These are phyloP conservation scores for Laupala kohalensis DNA, from an alignment of 1,140 invertebrate species.

Conservation along the genomic window DNA sequence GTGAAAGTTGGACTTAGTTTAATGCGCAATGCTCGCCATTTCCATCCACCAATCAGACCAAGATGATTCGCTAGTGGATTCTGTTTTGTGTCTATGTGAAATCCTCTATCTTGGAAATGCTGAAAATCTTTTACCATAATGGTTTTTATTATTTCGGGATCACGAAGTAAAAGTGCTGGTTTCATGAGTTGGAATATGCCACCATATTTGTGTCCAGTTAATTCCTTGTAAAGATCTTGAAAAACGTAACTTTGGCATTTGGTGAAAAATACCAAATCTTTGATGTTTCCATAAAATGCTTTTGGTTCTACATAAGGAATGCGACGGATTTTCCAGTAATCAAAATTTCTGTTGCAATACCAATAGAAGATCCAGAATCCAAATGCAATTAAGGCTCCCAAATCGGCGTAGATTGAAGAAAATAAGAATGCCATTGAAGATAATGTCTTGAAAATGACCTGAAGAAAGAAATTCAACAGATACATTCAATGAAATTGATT, in stretches of 20 bases:
- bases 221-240: neutral
- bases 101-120: constrained; percentile 38
- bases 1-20: constrained; percentile 35
- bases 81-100: constrained; percentile 33
- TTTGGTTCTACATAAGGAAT: constrained; percentile 18
- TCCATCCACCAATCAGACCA: constrained; percentile 8
- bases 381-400: too few relatives aligned
- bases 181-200: neutral
- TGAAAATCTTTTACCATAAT: constrained; percentile 44
- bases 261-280: neutral
- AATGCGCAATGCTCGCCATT: constrained; percentile 33
- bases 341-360: constrained; percentile 20
- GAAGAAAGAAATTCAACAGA: too few relatives aligned
- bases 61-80: constrained; percentile 8
- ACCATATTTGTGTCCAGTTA: neutral
- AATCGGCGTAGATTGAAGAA: too few relatives aligned
- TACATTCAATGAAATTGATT: too few relatives aligned
- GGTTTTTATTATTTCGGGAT: constrained; percentile 36
- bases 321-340: constrained; percentile 22
- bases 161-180: constrained; percentile 25
- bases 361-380: constrained; percentile 14
- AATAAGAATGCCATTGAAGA: too few relatives aligned
- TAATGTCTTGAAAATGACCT: too few relatives aligned
- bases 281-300: constrained; percentile 17
- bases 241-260: constrained; percentile 15